Base-by-base conservation (phyloP, 2,113 vertebrate species). In the Machaerirhynchus nigripectus region DNA sequence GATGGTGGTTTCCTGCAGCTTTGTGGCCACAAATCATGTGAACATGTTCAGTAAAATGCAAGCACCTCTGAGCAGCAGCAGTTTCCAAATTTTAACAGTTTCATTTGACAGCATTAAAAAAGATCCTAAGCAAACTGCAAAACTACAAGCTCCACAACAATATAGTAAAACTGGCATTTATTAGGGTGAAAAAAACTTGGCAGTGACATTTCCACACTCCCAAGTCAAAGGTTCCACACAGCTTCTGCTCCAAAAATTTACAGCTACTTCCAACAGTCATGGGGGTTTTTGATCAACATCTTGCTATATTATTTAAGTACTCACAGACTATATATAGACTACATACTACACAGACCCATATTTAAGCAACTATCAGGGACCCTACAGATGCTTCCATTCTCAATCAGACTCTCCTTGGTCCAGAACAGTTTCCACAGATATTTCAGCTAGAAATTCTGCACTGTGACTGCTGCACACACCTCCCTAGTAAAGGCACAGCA, bases 391-490 rank as follows among this genome's bases (percentile, higher is more conserved):
- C 8, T n/a, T 53, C 49, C 24, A 14, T 55, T 83, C 57, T 79
- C 83, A 37, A 6, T 5, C 28, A 49, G 67, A 69, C 39, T 53
- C 11, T 79, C 24, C 37, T 40, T n/a, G 22, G 17, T 21, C 16
- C 49, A 83, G 27, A 71, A 40, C 6, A 47, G 22, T 40, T 86
- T 53, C 73, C 18, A 50, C 9, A 75, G 33, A 64, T 8, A 5
- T 19, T 92, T 82, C 11, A 84, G 17, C 20, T 13, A 87, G 21
- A 79, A 90, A 93, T 60, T 39, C 75, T 56, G 40, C 67, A 71
- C 35, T 0, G 0, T 44, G 24, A 80, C 40, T 26, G 31, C 46
- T n/a, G 24, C 57, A 44, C 3, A 2, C 1, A 5, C 12, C 7
- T 57, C 49, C 11, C 27, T 17, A 18, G 21, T 1, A 0, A 79